Base-by-base conservation (phyloP, 1,140 invertebrate species). In the Ceratina calcarata region DNA sequence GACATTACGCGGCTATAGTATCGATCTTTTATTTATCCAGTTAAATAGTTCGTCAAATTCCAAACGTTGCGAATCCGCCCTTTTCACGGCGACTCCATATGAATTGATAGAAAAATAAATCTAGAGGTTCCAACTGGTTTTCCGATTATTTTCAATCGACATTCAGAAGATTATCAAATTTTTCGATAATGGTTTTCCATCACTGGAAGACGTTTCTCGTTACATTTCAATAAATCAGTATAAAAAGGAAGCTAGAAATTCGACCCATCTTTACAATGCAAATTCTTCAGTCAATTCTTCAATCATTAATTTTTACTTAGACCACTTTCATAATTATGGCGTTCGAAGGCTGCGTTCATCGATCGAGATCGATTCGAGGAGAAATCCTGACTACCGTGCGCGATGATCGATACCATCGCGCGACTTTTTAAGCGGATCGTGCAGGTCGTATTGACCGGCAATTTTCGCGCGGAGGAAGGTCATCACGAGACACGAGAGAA, bases 381-480 rank as follows among this genome's bases (percentile, higher is more conserved):
- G 78, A 77, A 49, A 71, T 82, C 13, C 80, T 74, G 78, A 55
- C 74, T 73, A 62, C 61, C 45, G 84, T 85, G 73, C 83, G 81
- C 66, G 79, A 81, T 86, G 84, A 86, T 86, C 84, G 84, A 86
- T 86, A 86, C 51, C 84, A 85, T 85, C 71, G 83, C 80, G 61
- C 75, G 76, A 61, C 72, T 85, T 76, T 45, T 82, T 65, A 62
- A 85, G 83, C 80, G 80, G 83, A 86, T 86, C 84, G 84, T 86
- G 84, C 84, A 70, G 53, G 79, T 76, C 72, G 75, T 86, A 86
- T 86, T 85, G 84, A 86, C 84, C 83, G 79, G 66, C 80, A 86
- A 86, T 86, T 86, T 86, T 86, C 83, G 80, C 84, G 84, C 84
- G 64, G 75, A 85, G 84, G 83, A 86, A 86, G 84, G 84, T 86